These are phyloP conservation scores for Mactra quadrangularis DNA, from an alignment of 1,140 invertebrate genomes.

Conservation along the genomic window DNA sequence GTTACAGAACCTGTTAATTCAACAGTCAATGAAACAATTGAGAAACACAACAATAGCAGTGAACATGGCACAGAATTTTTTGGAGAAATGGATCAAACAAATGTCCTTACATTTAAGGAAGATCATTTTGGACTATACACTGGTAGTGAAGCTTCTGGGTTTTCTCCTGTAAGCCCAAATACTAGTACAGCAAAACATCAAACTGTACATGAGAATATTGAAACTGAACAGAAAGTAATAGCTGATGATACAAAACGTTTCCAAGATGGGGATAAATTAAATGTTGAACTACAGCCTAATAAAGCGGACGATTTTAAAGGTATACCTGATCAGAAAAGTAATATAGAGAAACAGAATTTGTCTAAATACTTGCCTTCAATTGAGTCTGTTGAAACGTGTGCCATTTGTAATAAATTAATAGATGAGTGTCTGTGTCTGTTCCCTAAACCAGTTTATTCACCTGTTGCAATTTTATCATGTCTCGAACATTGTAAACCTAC, in stretches of 20 bases:
- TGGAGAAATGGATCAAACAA: neutral
- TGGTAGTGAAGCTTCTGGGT: slow-evolving; percentile 21
- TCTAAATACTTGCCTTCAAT: neutral
- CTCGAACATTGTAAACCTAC: neutral
- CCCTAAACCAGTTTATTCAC: neutral
- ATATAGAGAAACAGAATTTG: neutral
- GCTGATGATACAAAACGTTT: neutral
- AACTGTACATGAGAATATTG: too few relatives aligned
- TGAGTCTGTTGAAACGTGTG: slow-evolving; percentile 25
- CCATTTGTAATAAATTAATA: slow-evolving; percentile 6
- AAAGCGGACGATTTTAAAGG: neutral
- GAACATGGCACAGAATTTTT: neutral
- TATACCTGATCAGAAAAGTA: neutral
- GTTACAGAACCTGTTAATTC: neutral
- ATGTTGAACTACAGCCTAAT: neutral
- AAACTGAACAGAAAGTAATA: neutral
- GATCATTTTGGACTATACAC: slow-evolving; percentile 56
- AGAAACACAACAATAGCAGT: neutral
- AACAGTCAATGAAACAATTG: neutral
- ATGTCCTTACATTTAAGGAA: slow-evolving; percentile 12
- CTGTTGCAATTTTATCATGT: neutral
- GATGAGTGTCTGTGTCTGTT: slow-evolving; percentile 26
- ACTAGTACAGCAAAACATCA: neutral
- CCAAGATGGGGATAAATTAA: neutral
- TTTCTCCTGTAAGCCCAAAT: neutral